phyloP scores from a whole-genome alignment of 2,797 vertebrate species.

The Tamandua tetradactyla region DNA sequence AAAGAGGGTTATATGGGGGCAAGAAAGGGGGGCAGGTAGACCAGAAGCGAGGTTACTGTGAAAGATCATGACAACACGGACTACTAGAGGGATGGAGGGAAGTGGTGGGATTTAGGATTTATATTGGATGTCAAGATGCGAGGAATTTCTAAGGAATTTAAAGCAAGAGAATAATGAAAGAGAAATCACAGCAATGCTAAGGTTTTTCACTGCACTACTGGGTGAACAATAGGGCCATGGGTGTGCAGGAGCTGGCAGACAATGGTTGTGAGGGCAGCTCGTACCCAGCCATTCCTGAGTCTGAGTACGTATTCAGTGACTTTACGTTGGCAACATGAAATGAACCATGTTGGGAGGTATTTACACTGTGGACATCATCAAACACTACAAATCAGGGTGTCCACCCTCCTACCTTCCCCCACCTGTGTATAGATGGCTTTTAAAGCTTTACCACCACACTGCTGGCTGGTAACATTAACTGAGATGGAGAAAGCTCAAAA shows the following conservation, averaged over 20 bases:
- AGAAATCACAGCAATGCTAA: not conserved
- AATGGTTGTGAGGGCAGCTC: not conserved
- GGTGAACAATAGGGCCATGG: not conserved
- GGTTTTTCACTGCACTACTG: not conserved
- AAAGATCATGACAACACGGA: not conserved
- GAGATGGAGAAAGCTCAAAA: not conserved
- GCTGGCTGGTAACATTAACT: not conserved
- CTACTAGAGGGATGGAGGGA: not conserved
- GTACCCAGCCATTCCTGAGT: not conserved
- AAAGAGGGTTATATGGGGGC: not conserved
- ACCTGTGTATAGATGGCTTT: not conserved
- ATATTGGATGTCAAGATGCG: not conserved
- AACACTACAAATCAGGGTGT: not conserved
- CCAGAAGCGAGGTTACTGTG: not conserved
- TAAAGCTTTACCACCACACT: not conserved
- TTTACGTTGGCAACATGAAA: not conserved
- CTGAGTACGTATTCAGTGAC: not conserved
- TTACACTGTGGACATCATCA: not conserved
- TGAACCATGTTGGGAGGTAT: not conserved
- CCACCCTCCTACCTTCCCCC: not conserved
- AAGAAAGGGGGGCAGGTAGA: not conserved
- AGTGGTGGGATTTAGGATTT: not conserved
- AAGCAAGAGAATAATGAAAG: not conserved
- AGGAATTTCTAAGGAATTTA: not conserved
- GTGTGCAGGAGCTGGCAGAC: not conserved